phyloP scores from a whole-genome alignment of 2,888 invertebrate species.

The Gari tellinella region DNA sequence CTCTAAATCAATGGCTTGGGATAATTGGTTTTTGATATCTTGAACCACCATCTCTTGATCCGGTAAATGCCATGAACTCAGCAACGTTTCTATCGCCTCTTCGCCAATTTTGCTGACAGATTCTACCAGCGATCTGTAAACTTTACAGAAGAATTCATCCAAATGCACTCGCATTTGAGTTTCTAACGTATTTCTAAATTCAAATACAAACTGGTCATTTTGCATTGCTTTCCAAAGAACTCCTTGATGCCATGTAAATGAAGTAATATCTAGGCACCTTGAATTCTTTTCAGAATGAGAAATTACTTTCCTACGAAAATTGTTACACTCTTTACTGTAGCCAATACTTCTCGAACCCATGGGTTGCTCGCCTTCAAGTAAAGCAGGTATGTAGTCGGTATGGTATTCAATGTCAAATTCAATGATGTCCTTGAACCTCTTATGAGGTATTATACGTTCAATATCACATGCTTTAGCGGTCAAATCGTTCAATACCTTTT shows the following conservation, averaged over 20 bases:
- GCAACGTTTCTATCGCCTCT: too few relatives aligned
- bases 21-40: too few relatives aligned
- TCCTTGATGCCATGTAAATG: neutral
- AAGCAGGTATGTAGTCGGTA: conserved; percentile 26
- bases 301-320: neutral
- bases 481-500: conserved; percentile 13
- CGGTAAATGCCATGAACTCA: too few relatives aligned
- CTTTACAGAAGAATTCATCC: conserved; percentile 6
- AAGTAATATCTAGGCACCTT: neutral
- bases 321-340: conserved; percentile 4
- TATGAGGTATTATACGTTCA: conserved; percentile 17
- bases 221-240: conserved; percentile 32
- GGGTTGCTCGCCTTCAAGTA: conserved; percentile 39
- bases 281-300: neutral
- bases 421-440: conserved; percentile 29
- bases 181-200: conserved; percentile 40
- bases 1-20: too few relatives aligned
- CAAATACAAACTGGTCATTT: conserved; percentile 32
- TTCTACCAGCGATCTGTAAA: neutral
- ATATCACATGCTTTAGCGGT: conserved; percentile 21
- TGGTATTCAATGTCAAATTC: conserved; percentile 17
- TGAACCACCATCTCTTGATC: too few relatives aligned
- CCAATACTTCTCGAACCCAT: conserved; percentile 21
- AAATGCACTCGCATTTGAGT: conserved; percentile 10
- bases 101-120: too few relatives aligned